A percentile compares a stretch with the other conserved stretches of the same genome.
phyloP scores from a whole-genome alignment of 64 coral and sea anemone genomes.

The Astreopora myriophthalma region DNA sequence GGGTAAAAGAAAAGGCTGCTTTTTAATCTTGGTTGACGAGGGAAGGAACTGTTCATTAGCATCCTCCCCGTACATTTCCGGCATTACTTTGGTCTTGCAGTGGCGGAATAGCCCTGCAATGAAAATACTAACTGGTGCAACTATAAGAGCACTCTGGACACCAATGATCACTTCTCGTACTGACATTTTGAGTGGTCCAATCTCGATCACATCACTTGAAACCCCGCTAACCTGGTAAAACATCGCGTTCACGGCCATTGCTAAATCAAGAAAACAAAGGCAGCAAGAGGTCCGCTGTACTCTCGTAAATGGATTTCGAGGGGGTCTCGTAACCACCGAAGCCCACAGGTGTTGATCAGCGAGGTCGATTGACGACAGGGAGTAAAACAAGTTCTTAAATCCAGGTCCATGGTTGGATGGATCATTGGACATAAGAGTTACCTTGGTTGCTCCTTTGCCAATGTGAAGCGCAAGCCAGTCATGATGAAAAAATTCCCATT shows the following conservation, averaged over 20 bases:
- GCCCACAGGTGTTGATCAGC: slow-evolving; percentile 39
- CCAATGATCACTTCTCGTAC: slow-evolving; percentile 76
- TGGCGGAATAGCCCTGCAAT: slow-evolving; percentile 53
- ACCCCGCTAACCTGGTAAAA: slow-evolving; percentile 67
- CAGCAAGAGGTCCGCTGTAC: slow-evolving; percentile 69
- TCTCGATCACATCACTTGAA: slow-evolving; percentile 16
- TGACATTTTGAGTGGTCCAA: slow-evolving; percentile 73
- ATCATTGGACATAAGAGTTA: slow-evolving; percentile 10
- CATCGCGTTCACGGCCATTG: slow-evolving; percentile 78
- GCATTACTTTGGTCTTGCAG: background rate
- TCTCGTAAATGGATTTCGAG: slow-evolving; percentile 62
- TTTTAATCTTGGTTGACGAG: background rate
- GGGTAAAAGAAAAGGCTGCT: slow-evolving; percentile 23
- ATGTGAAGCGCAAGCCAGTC: background rate
- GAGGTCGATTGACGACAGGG: background rate
- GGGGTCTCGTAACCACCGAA: slow-evolving; percentile 58
- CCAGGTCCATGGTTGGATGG: background rate
- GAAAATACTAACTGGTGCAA: slow-evolving; percentile 75
- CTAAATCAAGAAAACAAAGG: slow-evolving; percentile 55
- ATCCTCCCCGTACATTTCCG: background rate
- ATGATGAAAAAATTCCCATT: slow-evolving; percentile 4
- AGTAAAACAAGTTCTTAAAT: slow-evolving; percentile 20
- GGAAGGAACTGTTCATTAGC: background rate
- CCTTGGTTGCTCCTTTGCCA: slow-evolving; percentile 6
- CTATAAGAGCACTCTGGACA: slow-evolving; percentile 70